Conservation (phyloP, 2,797 vertebrate species). For the Pseudochirops cupreus region DNA sequence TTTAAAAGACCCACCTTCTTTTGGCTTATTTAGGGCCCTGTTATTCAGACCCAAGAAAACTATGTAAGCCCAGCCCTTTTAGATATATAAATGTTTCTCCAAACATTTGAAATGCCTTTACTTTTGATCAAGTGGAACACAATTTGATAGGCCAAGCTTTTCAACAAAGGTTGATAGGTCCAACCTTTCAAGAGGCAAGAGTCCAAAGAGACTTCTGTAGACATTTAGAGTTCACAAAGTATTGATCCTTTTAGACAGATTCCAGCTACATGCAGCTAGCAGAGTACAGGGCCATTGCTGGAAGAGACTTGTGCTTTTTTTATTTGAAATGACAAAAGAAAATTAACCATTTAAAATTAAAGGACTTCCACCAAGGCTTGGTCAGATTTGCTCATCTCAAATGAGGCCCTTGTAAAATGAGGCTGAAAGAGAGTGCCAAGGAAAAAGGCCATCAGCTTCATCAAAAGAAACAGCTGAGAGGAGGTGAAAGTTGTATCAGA, state of each 20-base stretch:
- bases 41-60: constrained; percentile 30
- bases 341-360: constrained; percentile 69
- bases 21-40: constrained; percentile 29
- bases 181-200: constrained; percentile 55
- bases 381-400: constrained; percentile 29
- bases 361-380: constrained; percentile 54
- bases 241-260: constrained; percentile 64
- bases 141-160: constrained; percentile 32
- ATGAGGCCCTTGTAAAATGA: constrained; percentile 46
- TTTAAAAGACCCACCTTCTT: constrained; percentile 37
- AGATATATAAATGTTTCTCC: constrained; percentile 18
- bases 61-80: not conserved
- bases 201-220: constrained; percentile 55
- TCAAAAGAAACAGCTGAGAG: constrained; percentile 18
- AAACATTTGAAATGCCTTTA: constrained; percentile 21
- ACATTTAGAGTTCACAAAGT: constrained; percentile 52
- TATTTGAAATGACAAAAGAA: constrained; percentile 51
- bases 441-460: not conserved
- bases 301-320: not conserved
- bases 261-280: constrained; percentile 56
- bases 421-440: not conserved
- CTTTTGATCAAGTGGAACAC: constrained; percentile 21
- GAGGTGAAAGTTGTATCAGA: not conserved
- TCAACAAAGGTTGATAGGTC: constrained; percentile 34
- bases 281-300: constrained; percentile 60